Evolutionary conservation across 2,888 invertebrate species (phyloP), one percentile per base, ranked within the genome.

Genomic region (Sphaeridia pumilis): DNA sequence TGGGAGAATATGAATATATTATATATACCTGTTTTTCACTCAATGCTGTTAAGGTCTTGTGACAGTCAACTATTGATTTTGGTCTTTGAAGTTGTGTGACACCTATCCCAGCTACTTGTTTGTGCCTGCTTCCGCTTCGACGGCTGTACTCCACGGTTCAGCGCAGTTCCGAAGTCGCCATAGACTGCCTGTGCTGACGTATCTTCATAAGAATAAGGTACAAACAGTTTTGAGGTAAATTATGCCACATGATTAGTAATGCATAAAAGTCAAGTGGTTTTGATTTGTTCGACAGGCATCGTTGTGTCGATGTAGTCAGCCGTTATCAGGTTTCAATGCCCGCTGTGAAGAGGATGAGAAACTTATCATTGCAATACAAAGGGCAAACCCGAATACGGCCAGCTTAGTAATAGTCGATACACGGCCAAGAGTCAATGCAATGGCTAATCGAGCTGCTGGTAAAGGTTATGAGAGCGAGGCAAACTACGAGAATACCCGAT

Each of bases 391-490:
- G 0, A 85, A 85, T 69, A 83, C 86, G 46, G 83, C 83, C 54
- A 88, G 84, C 68, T 88, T 99, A 85, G 94, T 88, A 71, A 93
- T 99, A 46, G 93, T 99, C 48, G 98, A 98, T 70, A 97, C 97
- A 2, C 77, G 98, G 67, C 98, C 98, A 27, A 84, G 86, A 92
- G 95, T 98, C 66, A 98, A 98, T 73, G 97, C 98, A 4, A 89
- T 98, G 85, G 95, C 95, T 45, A 99, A 99, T 74, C 81, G 89
- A 65, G 97, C 97, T 7, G 90, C 94, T 0, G 98, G 98, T 56
- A 99, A 98, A 72, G 98, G 98, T 1, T 99, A 95, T 69, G 98
- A 98, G 72, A 97, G 95, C 72, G 95, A 95, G 71, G 87, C 87
- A 31, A 94, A 93, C 71, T 98, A 98, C 72, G 88, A 93, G 67